phyloP scores from a whole-genome alignment of 2,797 vertebrate genomes.

The Gallinago nigripennis region DNA sequence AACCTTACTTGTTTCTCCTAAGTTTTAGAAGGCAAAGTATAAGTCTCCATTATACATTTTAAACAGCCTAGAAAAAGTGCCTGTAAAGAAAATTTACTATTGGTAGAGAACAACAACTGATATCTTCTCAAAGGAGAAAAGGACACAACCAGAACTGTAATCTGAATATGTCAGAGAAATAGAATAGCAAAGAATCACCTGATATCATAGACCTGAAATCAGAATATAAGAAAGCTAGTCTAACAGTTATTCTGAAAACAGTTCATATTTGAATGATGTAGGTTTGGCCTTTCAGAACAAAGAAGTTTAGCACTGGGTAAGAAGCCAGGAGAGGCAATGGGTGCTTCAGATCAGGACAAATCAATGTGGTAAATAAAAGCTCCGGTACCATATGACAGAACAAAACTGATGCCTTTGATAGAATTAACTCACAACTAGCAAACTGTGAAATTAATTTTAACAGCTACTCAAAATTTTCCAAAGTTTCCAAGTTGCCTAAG shows the following conservation, averaged over 20 bases:
- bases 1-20: neutral
- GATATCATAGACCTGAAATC: neutral
- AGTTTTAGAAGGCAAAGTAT: neutral
- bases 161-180: neutral
- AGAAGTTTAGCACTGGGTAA: neutral
- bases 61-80: neutral
- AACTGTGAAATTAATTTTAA: neutral
- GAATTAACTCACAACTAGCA: neutral
- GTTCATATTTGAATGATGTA: neutral
- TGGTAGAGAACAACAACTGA: accelerated
- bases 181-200: neutral
- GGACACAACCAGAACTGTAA: neutral
- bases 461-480: neutral
- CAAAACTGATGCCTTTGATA: neutral
- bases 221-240: neutral
- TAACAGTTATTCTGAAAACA: neutral
- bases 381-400: neutral
- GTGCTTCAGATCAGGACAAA: neutral
- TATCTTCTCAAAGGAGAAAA: neutral
- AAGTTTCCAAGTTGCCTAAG: neutral
- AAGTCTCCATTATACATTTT: neutral
- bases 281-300: neutral
- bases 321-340: neutral
- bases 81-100: neutral
- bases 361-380: neutral